Evolutionary conservation across 2,888 invertebrate species (phyloP), one percentile per base, ranked within the genome.

Genomic region (Heteromyza rotundicornis): DNA sequence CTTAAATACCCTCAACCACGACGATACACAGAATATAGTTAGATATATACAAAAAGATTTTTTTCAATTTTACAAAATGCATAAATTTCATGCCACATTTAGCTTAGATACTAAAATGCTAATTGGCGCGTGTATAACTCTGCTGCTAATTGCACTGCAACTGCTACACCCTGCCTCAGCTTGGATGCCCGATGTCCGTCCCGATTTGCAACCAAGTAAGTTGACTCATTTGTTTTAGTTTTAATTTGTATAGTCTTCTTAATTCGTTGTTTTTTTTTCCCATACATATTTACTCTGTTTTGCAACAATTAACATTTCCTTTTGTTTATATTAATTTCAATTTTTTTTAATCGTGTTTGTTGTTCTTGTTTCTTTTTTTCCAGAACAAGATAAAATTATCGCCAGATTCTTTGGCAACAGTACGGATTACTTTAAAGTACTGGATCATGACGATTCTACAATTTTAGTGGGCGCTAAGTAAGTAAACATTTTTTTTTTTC

Each of bases 381-480:
- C 87, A 88, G 74, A 87, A 89, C 89, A 88, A 81, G 90, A 90
- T 82, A 89, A 90, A 84, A 86, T 88, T 80, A 87, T 89, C 72
- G 89, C 90, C 74, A 88, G 88, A 81, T 92, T 92, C 83, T 86
- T 88, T 77, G 94, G 94, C 74, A 95, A 95, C 83, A 76, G 73
- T 47, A 90, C 91, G 70, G 93, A 96, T 84, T 91, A 94, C 84
- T 96, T 96, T 86, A 92, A 92, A 82, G 88, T 96, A 79, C 88
- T 96, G 84, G 91, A 93, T 84, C 90, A 90, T 83, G 92, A 95
- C 84, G 90, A 92, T 75, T 90, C 90, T 80, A 92, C 91, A 64
- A 87, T 96, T 77, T 87, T 96, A 78, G 89, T 96, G 74, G 96
- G 96, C 74, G 96, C 95, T 78, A 91, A 92, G 94, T 94, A 86